Conservation (phyloP, 2,797 vertebrate genomes). For the Hybognathus amarus region DNA sequence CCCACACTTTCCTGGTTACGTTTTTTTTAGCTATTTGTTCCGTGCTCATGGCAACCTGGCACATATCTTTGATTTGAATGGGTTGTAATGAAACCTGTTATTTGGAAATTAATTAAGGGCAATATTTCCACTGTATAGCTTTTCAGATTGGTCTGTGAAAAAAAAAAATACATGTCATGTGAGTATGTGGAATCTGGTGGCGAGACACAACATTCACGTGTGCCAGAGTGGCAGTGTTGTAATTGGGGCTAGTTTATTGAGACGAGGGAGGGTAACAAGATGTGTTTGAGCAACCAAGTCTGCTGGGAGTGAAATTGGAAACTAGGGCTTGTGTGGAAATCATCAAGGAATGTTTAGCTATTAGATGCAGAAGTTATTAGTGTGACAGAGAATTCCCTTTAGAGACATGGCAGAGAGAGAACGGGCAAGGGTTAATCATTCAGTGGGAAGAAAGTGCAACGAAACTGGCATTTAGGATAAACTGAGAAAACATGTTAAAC, state of each 20-base stretch:
- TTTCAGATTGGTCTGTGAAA: slow-evolving; percentile 60
- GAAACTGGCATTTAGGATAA: slow-evolving; percentile 4
- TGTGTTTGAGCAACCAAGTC: slow-evolving; percentile 14
- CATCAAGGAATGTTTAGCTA: slow-evolving; percentile 33
- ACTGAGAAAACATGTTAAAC: background rate
- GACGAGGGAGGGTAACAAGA: slow-evolving; percentile 25
- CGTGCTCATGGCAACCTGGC: slow-evolving; percentile 12
- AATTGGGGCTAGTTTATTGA: slow-evolving; percentile 21
- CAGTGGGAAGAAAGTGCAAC: background rate
- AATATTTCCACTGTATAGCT: slow-evolving; percentile 54
- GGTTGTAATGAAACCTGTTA: slow-evolving; percentile 10
- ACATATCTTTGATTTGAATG: background rate
- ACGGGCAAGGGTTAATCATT: background rate
- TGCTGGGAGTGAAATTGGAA: slow-evolving; percentile 13
- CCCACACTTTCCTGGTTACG: slow-evolving; percentile 12
- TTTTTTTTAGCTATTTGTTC: slow-evolving; percentile 1
- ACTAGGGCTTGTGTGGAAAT: slow-evolving; percentile 19
- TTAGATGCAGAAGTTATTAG: background rate
- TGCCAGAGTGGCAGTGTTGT: slow-evolving; percentile 29
- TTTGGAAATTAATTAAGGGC: slow-evolving; percentile 21
- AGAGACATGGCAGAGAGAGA: background rate
- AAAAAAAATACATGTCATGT: slow-evolving; percentile 9
- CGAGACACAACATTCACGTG: slow-evolving; percentile 24
- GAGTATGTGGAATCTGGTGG: slow-evolving; percentile 28
- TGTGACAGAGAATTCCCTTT: background rate